Base-by-base conservation (phyloP, 2,113 vertebrate species). In the Peromyscus leucopus region DNA sequence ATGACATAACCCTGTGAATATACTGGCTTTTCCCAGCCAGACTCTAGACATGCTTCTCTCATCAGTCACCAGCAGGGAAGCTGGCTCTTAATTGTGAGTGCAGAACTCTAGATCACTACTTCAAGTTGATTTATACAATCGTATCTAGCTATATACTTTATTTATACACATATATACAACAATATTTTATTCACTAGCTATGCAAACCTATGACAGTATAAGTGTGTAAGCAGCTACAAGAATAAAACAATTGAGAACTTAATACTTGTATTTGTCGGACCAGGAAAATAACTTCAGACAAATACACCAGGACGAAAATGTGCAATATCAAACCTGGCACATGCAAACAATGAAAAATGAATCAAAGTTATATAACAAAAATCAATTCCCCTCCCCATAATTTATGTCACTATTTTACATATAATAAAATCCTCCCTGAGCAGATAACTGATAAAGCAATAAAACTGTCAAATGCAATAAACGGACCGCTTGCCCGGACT, bases 351-450 rank as follows among this genome's bases (percentile, higher is more conserved):
- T 97, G 97, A 98, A 98, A 98, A 98, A 97, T 94, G 96, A 97
- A 95, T 79, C 96, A 97, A 97, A 97, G 24, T 95, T 72, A 85
- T 69, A 51, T 84, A 84, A 94, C 93, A 96, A 88, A 98, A 97
- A 98, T 98, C 55, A 97, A 95, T 97, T 93, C 97, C 94, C 88
- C 72, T 97, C 21, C 91, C 39, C 89, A 97, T 98, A 98, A 98
- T 98, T 98, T 98, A 98, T 98, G 96, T 98, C 98, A 98, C 93
- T 98, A 96, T 98, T 98, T 98, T 98, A 98, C 98, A 98, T 98
- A 98, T 97, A 98, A 98, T 98, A 98, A 98, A 98, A 97, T 97
- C 97, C 85, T 98, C 97, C 92, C 98, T 98, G 96, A 98, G 98
- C 93, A 98, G 98, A 98, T 98, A 98, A 98, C 96, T 98, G 98